Evolutionary conservation across 1,140 invertebrate genomes (phyloP), one percentile per base, ranked within the genome.

Genomic region (Lepidurus arcticus): DNA sequence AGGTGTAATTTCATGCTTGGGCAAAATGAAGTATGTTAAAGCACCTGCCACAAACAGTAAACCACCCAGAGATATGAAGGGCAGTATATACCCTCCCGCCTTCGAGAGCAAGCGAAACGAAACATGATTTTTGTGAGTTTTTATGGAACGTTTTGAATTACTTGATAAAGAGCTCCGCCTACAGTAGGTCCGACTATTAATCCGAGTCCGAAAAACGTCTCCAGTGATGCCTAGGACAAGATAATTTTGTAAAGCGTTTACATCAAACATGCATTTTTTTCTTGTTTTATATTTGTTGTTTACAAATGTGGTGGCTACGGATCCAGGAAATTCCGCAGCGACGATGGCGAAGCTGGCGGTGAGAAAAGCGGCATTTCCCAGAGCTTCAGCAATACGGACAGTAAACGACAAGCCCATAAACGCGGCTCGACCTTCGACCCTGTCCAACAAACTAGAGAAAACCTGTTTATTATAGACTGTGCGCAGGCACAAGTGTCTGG

Each of bases 291-390:
- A 34, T 34, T 34, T 3, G 34, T 34, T 81, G 86, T 89, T 92
- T 86, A 95, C 94, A 87, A 98, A 95, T 80, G 94, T 94, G 1
- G 93, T 94, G 0, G 94, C 93, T 0, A 98, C 92, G 82, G 93
- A 92, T 77, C 94, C 88, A 0, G 95, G 94, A 87, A 98, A 98
- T 85, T 96, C 93, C 84, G 92, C 92, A n/a, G 95, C 94, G 74
- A 96, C 93, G 76, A 97, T 95, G 1, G 95, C 93, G 86, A 97
- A 97, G 81, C 92, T 92, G 1, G 95, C 93, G 2, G 95, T 97
- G 2, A 97, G 87, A 85, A 96, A 96, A 3, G 94, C 94, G 0
- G 95, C 94, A 82, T 95, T 94, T 34, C 95, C 95, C 85, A 95
- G 86, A 0, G 95, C 96, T 85, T 97, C 95, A n/a, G 96, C 84